A percentile compares a stretch with the other conserved stretches of the same genome.
These are phyloP conservation scores for Chelonoidis abingdonii DNA, from an alignment of 2,113 vertebrate genomes.

Conservation along the genomic window DNA sequence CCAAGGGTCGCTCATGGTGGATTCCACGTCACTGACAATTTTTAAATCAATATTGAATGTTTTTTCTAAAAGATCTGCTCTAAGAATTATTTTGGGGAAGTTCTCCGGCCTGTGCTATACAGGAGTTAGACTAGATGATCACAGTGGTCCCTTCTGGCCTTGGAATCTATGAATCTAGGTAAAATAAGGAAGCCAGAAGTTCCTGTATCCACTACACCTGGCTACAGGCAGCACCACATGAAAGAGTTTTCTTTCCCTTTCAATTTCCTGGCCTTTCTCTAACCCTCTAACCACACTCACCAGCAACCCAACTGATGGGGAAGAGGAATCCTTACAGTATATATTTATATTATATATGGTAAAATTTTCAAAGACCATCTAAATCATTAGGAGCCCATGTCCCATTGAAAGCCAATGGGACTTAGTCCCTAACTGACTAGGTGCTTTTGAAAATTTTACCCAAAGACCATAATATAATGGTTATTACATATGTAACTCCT, in stretches of 20 bases:
- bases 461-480: neutral
- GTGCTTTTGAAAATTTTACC: too few relatives aligned
- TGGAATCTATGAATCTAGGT: neutral
- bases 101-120: neutral
- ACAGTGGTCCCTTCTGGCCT: neutral
- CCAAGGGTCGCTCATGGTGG: neutral
- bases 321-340: conserved; percentile 13
- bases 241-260: conserved; percentile 19
- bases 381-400: neutral
- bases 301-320: conserved; percentile 36
- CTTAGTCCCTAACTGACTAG: neutral
- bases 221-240: neutral
- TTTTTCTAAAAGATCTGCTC: neutral
- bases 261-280: neutral
- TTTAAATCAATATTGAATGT: neutral
- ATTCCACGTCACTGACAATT: neutral
- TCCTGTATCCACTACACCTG: neutral
- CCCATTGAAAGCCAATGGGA: neutral
- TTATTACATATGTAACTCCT: neutral
- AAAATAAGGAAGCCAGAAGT: neutral
- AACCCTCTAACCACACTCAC: conserved; percentile 27
- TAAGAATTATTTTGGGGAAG: neutral
- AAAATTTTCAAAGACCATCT: neutral
- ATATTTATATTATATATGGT: conserved; percentile 1
- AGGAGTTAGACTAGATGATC: neutral